phyloP scores from a whole-genome alignment of 2,113 vertebrate genomes.

The Odontesthes bonariensis region DNA sequence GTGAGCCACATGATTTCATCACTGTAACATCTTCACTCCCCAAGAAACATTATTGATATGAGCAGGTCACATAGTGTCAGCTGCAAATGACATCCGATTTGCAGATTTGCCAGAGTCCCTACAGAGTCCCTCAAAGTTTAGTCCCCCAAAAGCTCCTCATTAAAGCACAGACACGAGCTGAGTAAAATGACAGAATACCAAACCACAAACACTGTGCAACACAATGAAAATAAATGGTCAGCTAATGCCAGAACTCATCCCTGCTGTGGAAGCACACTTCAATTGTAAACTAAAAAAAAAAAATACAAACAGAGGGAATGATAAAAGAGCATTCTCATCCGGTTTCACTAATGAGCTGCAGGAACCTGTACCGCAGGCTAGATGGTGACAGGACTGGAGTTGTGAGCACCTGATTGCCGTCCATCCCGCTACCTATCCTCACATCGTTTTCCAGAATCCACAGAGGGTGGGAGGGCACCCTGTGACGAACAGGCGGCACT shows the following conservation, averaged over 20 bases:
- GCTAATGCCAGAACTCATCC: slow-evolving; percentile 54
- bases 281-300: slow-evolving; percentile 40
- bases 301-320: slow-evolving; percentile 6
- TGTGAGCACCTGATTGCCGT: slow-evolving; percentile 42
- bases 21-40: slow-evolving; percentile 6
- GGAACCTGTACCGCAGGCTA: slow-evolving; percentile 15
- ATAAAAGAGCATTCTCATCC: slow-evolving; percentile 35
- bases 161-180: slow-evolving; percentile 48
- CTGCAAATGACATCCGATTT: slow-evolving; percentile 46
- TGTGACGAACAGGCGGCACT: slow-evolving; percentile 60
- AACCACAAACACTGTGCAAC: slow-evolving; percentile 40
- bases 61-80: slow-evolving; percentile 38
- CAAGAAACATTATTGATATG: slow-evolving; percentile 17
- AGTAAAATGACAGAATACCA: slow-evolving; percentile 38
- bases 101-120: slow-evolving; percentile 46
- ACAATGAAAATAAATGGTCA: slow-evolving; percentile 56
- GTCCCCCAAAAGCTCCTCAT: slow-evolving; percentile 55
- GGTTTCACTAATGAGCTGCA: slow-evolving; percentile 49
- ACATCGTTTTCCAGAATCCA: slow-evolving; percentile 35
- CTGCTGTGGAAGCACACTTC: slow-evolving; percentile 49
- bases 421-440: slow-evolving; percentile 36
- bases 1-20: not conserved
- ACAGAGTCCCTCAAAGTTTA: slow-evolving; percentile 49
- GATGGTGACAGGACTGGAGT: slow-evolving; percentile 21
- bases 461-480: slow-evolving; percentile 11